Evolutionary conservation across 2,797 vertebrate species (phyloP), one percentile per base, ranked within the genome.

Genomic region (Luscinia luscinia): DNA sequence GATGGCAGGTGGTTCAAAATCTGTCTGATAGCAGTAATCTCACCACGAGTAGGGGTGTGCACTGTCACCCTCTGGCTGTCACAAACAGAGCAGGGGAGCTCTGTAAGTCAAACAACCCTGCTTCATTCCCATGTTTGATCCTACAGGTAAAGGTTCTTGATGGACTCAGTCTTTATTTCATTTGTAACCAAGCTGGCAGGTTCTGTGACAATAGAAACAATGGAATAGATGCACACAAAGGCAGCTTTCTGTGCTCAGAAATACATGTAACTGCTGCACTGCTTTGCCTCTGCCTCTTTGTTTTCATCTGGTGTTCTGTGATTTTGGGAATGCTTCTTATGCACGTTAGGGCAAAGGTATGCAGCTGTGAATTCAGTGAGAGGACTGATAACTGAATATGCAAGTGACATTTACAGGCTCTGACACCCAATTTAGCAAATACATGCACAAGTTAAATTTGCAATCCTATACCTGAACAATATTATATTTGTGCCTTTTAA

Each of bases 401-500:
- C 55, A 94, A 91, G 48, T 90, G 87, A 78, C 58, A 73, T 94
- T 95, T 89, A 75, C 54, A 83, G 81, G 17, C 43, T 87, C 54
- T 87, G 78, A 69, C 54, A 81, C 21, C 15, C 40, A 85, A 58
- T 95, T 93, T 87, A 92, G 75, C 23, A 95, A 94, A 92, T 62
- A 34, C 16, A 62, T 69, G 72, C 82, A 89, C 43, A 85, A 85
- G 22, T 63, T 87, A 85, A 80, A 87, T 81, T 89, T 89, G 54
- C 26, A 92, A 30, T 45, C 57, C 68, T 87, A 22, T 68, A 85
- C 15, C 83, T 78, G 77, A 11, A n/a, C 9, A 51, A 45, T 79
- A 68, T 73, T 72, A 68, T 93, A 92, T 91, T 91, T 92, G 46
- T 78, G 16, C 40, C 38, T 94, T 92, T 92, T 66, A 91, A 84